These are phyloP conservation scores for Drosophila navojoa DNA, from an alignment of 1,140 invertebrate species.

Conservation along the genomic window DNA sequence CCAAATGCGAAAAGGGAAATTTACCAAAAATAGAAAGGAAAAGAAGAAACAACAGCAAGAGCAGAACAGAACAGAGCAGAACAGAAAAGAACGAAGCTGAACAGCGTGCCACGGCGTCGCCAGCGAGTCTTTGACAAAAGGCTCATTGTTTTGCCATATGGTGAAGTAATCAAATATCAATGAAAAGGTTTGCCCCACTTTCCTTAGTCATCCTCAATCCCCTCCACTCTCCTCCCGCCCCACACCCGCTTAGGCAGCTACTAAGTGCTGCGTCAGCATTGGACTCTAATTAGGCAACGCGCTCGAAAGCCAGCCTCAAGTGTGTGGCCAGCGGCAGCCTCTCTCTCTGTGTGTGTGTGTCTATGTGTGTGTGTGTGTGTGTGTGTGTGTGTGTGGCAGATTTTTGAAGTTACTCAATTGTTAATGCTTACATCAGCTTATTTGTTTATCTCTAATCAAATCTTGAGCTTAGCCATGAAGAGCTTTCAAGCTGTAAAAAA, in stretches of 20 bases:
- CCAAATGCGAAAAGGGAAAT: conserved; percentile 4
- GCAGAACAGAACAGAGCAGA: not conserved
- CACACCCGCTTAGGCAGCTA: not conserved
- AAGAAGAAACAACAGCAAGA: not conserved
- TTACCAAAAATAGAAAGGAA: conserved; percentile 8
- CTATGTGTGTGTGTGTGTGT: not conserved
- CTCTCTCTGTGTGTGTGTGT: not conserved
- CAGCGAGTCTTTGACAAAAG: conserved; percentile 48
- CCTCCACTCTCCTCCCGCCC: not conserved
- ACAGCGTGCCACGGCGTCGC: not conserved
- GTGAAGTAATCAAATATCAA: conserved; percentile 59
- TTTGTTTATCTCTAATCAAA: too few species aligned
- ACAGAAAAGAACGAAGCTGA: not conserved
- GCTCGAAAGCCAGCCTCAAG: not conserved
- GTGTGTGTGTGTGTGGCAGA: not conserved
- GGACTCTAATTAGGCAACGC: not conserved
- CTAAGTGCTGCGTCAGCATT: conserved; percentile 21
- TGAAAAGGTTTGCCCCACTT: conserved; percentile 17
- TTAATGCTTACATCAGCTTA: too few species aligned
- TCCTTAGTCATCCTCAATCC: not conserved
- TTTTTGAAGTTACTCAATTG: conserved; percentile 3
- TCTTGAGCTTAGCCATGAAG: too few species aligned
- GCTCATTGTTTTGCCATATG: conserved; percentile 48
- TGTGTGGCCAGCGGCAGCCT: conserved; percentile 2
- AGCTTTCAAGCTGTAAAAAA: too few species aligned